Conservation (phyloP, 2,888 invertebrate genomes). For the Crepidodera aurea region DNA sequence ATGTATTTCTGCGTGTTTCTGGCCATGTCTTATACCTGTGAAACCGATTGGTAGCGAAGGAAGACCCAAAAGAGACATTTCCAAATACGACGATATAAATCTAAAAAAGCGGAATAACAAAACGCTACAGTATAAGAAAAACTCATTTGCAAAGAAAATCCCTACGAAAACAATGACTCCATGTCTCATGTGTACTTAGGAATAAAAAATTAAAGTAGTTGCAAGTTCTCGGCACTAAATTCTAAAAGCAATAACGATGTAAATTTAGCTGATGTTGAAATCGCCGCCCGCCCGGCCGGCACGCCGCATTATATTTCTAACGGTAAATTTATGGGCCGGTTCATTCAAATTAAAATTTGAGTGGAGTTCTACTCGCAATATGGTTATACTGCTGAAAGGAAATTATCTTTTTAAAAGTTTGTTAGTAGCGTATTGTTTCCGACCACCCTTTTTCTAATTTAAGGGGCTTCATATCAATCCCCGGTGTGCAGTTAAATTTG, state of each 20-base stretch:
- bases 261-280: constrained; percentile 59
- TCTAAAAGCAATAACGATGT: constrained; percentile 61
- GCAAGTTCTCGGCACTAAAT: constrained; percentile 55
- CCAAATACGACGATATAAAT: too few relatives aligned
- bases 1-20: too few relatives aligned
- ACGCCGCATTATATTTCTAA: constrained; percentile 59
- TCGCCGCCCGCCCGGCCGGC: constrained; percentile 57
- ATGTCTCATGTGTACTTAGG: constrained; percentile 30
- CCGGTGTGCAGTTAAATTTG: constrained; percentile 37
- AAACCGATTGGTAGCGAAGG: too few relatives aligned
- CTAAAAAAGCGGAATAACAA: too few relatives aligned
- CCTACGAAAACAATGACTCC: constrained; percentile 25
- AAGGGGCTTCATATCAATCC: constrained; percentile 40
- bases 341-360: constrained; percentile 62
- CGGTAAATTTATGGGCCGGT: constrained; percentile 56
- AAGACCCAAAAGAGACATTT: too few relatives aligned
- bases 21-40: too few relatives aligned
- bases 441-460: constrained; percentile 40
- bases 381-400: constrained; percentile 49
- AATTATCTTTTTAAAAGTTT: constrained; percentile 53
- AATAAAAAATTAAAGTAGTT: constrained; percentile 41
- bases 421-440: constrained; percentile 53
- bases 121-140: constrained; percentile 13
- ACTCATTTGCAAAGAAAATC: constrained; percentile 24
- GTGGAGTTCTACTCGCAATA: constrained; percentile 55